Percentiles rank a stretch among this genome's conserved stretches.
These are phyloP conservation scores for Chiloscyllium punctatum DNA, from an alignment of 2,797 vertebrate species.

Conservation along the genomic window DNA sequence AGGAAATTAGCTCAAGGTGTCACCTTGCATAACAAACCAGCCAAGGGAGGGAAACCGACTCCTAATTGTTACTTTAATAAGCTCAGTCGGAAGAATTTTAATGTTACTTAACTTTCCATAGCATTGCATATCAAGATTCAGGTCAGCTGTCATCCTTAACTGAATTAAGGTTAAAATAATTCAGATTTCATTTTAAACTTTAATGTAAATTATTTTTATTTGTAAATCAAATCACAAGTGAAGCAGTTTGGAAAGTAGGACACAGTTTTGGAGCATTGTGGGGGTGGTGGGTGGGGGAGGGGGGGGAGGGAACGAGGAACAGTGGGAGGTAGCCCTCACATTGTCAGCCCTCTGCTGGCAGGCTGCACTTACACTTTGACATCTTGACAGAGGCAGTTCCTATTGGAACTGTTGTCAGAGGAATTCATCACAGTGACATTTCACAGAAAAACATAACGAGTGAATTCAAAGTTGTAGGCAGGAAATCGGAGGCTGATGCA, in stretches of 20 bases:
- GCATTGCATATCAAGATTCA: background rate
- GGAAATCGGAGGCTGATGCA: background rate
- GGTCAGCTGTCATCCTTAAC: background rate
- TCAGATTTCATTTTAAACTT: background rate
- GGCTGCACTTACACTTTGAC: background rate
- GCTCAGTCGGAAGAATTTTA: background rate
- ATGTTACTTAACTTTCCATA: background rate
- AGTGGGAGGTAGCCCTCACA: background rate
- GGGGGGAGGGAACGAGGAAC: background rate
- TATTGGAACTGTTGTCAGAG: background rate
- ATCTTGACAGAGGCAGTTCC: background rate
- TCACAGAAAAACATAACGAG: background rate
- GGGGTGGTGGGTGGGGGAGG: too few species aligned
- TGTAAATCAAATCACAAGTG: background rate
- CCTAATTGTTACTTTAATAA: too few species aligned
- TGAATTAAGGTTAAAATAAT: background rate
- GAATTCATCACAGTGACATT: background rate
- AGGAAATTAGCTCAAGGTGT: too few species aligned
- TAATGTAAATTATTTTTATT: background rate
- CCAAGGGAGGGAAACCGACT: too few species aligned
- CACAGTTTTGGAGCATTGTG: background rate
- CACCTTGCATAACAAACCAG: too few species aligned
- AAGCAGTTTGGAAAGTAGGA: background rate
- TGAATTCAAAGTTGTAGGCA: background rate
- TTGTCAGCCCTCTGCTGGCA: background rate